Evolutionary conservation across 2,113 vertebrate species (phyloP).

Genomic region (Rhea pennata): DNA sequence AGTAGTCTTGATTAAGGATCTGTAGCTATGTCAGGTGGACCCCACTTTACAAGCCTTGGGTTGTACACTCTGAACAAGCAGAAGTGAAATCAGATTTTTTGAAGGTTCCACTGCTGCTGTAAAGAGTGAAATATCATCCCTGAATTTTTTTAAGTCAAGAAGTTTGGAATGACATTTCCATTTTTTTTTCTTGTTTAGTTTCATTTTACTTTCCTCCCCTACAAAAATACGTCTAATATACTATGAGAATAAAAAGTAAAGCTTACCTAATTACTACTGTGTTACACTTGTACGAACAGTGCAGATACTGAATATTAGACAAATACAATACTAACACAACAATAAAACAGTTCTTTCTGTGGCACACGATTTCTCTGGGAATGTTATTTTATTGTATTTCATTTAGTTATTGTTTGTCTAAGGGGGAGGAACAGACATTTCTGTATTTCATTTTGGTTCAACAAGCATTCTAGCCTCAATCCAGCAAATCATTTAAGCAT

Average conservation of each 20-base stretch:
- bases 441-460: slow-evolving; percentile 56
- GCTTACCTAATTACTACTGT: not conserved
- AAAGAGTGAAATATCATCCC: not conserved
- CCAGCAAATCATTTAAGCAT: slow-evolving; percentile 42
- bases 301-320: not conserved
- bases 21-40: not conserved
- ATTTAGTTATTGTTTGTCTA: slow-evolving; percentile 63
- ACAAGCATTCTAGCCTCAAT: slow-evolving; percentile 27
- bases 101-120: not conserved
- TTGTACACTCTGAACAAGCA: not conserved
- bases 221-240: not conserved
- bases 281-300: slow-evolving; percentile 18
- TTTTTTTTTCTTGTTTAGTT: slow-evolving; percentile 23
- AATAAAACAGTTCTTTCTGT: slow-evolving; percentile 28
- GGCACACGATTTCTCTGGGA: slow-evolving; percentile 52
- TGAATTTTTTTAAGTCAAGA: not conserved
- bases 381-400: slow-evolving; percentile 69
- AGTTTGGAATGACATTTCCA: slow-evolving; percentile 1
- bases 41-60: not conserved
- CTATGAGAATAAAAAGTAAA: not conserved
- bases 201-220: slow-evolving; percentile 12
- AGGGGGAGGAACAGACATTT: slow-evolving; percentile 26
- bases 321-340: slow-evolving; percentile 7
- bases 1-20: not conserved
- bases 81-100: slow-evolving; percentile 8